Percentiles rank a stretch among this genome's conserved stretches.
These are phyloP conservation scores for Zosterops japonicus DNA, from an alignment of 2,113 vertebrate species.

Conservation along the genomic window DNA sequence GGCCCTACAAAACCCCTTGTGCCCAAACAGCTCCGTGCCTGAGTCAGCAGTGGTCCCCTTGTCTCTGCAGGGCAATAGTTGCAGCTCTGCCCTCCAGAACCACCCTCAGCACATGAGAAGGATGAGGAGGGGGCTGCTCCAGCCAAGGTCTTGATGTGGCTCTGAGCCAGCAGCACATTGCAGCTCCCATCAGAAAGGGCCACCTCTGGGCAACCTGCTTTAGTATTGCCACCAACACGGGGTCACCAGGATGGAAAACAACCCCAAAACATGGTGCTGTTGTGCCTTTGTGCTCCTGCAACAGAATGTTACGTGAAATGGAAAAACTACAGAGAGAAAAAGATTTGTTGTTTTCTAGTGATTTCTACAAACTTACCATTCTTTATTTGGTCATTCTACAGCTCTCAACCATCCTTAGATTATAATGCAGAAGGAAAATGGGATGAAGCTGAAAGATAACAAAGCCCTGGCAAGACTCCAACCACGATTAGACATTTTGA, in stretches of 20 bases:
- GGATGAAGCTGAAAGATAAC: slow-evolving; percentile 16
- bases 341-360: not conserved
- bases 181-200: not conserved
- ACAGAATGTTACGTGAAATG: not conserved
- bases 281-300: not conserved
- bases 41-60: not conserved
- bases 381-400: slow-evolving; percentile 19
- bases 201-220: not conserved
- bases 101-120: not conserved
- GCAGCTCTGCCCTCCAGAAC: not conserved
- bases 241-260: not conserved
- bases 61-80: accelerated
- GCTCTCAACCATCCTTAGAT: not conserved
- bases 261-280: not conserved
- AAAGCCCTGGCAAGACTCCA: not conserved
- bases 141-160: accelerated
- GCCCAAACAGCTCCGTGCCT: accelerated
- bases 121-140: not conserved
- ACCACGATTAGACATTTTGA: not conserved
- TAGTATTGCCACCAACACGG: not conserved
- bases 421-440: not conserved
- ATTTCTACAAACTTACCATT: not conserved
- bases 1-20: not conserved
- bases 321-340: not conserved
- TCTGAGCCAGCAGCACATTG: not conserved